Percentiles rank a stretch among this genome's conserved stretches.
Conservation (phyloP, 1,140 invertebrate species). For the Ceratitis capitata region DNA sequence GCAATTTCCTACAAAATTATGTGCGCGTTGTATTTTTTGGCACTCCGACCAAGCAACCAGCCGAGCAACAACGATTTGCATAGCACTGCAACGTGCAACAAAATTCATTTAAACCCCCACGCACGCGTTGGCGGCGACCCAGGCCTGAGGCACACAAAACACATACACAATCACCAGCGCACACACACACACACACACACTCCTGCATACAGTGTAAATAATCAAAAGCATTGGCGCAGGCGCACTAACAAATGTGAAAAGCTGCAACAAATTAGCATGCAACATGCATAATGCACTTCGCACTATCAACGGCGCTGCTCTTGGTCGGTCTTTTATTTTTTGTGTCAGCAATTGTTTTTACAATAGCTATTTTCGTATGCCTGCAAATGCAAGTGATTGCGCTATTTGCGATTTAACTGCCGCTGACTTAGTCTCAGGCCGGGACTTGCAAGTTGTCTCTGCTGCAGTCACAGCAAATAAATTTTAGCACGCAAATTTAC, state of each 20-base stretch:
- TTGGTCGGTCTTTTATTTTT: background rate
- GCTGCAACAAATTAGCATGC: slow-evolving; percentile 28
- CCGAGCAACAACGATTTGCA: background rate
- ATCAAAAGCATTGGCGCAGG: background rate
- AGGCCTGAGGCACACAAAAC: background rate
- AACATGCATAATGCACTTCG: slow-evolving; percentile 28
- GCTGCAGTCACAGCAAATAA: slow-evolving; percentile 2
- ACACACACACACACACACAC: background rate
- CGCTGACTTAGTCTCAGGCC: background rate
- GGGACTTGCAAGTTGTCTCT: background rate
- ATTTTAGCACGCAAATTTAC: slow-evolving; percentile 9
- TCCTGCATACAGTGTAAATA: background rate
- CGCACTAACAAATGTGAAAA: background rate
- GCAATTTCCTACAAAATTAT: slow-evolving; percentile 21
- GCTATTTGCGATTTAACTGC: background rate
- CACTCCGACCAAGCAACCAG: background rate
- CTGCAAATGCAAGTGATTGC: background rate
- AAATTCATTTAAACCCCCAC: slow-evolving; percentile 18
- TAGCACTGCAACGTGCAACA: background rate
- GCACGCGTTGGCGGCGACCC: slow-evolving; percentile 1
- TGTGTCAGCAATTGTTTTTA: background rate
- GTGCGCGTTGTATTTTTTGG: slow-evolving; percentile 9
- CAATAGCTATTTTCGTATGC: background rate
- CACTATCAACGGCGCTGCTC: background rate
- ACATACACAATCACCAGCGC: background rate